Evolutionary conservation across 2,113 vertebrate species (phyloP).

Genomic region (Loxodonta africana): DNA sequence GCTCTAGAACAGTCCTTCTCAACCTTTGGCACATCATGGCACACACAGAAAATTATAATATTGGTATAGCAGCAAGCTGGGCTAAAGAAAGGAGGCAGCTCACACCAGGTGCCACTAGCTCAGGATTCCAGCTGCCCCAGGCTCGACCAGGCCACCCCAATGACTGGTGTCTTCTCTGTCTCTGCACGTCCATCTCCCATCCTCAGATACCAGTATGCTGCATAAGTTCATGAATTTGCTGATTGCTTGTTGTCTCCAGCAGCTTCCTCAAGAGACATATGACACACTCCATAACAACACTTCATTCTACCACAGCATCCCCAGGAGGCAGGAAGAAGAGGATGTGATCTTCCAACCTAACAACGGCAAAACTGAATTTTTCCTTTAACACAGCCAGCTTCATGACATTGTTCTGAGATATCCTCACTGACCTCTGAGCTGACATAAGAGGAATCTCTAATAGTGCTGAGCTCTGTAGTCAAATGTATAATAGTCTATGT

Average conservation of each 20-base stretch:
- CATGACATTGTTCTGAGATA: neutral
- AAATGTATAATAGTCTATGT: neutral
- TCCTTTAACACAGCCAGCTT: neutral
- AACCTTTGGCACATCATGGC: neutral
- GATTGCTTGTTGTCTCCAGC: neutral
- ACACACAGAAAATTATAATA: neutral
- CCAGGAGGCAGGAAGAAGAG: neutral
- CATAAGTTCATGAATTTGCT: neutral
- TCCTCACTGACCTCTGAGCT: neutral
- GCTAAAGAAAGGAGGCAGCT: neutral
- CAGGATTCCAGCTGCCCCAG: neutral
- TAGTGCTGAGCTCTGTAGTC: neutral
- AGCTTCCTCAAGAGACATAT: neutral
- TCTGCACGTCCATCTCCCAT: neutral
- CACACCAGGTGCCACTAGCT: neutral
- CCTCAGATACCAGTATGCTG: neutral
- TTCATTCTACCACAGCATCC: neutral
- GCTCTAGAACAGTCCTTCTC: neutral
- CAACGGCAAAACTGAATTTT: neutral
- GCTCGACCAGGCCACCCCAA: neutral
- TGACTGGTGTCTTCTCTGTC: neutral
- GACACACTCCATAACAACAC: neutral
- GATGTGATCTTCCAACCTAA: neutral
- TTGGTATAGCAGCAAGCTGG: neutral
- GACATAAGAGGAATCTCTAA: neutral